phyloP scores from a whole-genome alignment of 2,797 vertebrate species.

The Oreortyx pictus region DNA sequence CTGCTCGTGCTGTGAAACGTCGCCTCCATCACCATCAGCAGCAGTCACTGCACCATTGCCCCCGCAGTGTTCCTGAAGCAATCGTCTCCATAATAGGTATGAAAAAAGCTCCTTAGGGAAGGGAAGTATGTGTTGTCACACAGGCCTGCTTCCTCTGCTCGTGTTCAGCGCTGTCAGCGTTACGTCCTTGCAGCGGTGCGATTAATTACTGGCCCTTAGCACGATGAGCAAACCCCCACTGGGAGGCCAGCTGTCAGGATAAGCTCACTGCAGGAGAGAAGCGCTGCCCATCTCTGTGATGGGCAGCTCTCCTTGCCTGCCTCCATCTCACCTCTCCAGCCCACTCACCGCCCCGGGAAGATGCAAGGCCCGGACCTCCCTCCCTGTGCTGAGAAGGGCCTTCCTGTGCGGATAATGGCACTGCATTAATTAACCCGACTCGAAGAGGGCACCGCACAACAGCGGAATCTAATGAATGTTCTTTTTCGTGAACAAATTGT shows the following conservation, averaged over 20 bases:
- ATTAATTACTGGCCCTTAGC: slow-evolving; percentile 61
- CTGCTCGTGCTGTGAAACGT: background rate
- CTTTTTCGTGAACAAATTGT: background rate
- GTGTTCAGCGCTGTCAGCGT: background rate
- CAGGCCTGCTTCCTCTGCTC: slow-evolving; percentile 26
- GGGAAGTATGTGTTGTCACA: background rate
- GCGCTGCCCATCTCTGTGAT: background rate
- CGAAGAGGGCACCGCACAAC: background rate
- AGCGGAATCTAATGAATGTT: background rate
- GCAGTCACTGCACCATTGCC: background rate
- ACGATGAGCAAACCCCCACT: slow-evolving; percentile 9
- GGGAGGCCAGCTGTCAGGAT: slow-evolving; percentile 21
- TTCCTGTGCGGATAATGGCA: rapidly evolving
- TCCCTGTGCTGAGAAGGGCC: background rate
- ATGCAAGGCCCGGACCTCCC: background rate
- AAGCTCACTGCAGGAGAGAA: background rate
- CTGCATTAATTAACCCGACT: background rate
- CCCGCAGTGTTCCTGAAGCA: background rate
- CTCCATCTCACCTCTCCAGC: background rate
- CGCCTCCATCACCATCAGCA: background rate
- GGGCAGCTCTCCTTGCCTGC: background rate
- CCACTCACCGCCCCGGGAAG: background rate
- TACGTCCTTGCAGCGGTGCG: slow-evolving; percentile 36
- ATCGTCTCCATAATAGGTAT: slow-evolving; percentile 62
- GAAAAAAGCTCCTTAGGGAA: slow-evolving; percentile 21